Evolutionary conservation across 2,888 invertebrate genomes (phyloP).

Genomic region (Archaeoteleia sp.): DNA sequence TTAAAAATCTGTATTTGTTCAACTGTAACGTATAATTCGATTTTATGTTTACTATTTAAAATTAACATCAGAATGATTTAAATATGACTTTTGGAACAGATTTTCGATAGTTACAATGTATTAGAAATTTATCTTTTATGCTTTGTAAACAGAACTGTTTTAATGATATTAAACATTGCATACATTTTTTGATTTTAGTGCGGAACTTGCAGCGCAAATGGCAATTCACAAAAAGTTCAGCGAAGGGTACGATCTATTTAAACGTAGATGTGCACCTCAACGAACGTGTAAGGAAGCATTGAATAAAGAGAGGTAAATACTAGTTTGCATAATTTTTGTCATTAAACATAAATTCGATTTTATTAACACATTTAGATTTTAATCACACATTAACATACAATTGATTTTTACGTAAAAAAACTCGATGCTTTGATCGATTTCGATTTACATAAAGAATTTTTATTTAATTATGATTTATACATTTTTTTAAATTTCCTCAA

Average conservation of each 20-base stretch:
- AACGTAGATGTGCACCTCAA: conserved; percentile 12
- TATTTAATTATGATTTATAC: too few relatives aligned
- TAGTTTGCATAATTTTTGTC: too few relatives aligned
- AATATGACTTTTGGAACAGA: too few relatives aligned
- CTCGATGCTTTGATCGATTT: too few relatives aligned
- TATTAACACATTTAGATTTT: neutral
- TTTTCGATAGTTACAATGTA: too few relatives aligned
- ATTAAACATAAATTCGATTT: conserved; percentile 3
- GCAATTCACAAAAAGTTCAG: conserved; percentile 63
- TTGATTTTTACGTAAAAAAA: too few relatives aligned
- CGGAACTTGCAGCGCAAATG: conserved; percentile 64
- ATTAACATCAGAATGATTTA: too few relatives aligned
- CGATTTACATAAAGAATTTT: too few relatives aligned
- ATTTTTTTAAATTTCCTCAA: too few relatives aligned
- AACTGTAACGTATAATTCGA: conserved; percentile 7
- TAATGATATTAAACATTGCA: neutral
- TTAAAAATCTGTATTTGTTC: conserved; percentile 3
- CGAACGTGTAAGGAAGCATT: conserved; percentile 27
- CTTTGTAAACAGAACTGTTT: too few relatives aligned
- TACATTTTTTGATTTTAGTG: conserved; percentile 55
- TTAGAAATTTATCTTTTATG: too few relatives aligned
- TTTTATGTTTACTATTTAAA: conserved; percentile 1
- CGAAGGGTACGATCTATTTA: conserved; percentile 64
- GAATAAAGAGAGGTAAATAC: conserved; percentile 33
- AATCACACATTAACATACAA: too few relatives aligned